Conservation (phyloP, 2,113 vertebrate genomes). For the Lepidiolamprologus cunningtoni region DNA sequence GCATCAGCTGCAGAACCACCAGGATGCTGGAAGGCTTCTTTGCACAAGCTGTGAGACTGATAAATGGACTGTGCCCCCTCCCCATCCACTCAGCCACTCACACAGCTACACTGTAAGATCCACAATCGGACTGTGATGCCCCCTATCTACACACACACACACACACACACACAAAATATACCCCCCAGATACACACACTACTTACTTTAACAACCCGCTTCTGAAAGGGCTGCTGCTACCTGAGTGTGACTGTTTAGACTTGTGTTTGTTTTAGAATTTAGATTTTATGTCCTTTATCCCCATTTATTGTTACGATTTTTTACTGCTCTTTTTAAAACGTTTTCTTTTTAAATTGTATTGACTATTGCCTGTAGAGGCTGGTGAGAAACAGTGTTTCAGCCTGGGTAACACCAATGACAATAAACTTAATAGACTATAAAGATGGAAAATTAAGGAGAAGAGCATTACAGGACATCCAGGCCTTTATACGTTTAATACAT, state of each 20-base stretch:
- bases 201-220: neutral
- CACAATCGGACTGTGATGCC: neutral
- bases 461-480: neutral
- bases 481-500: neutral
- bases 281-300: neutral
- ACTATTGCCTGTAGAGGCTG: neutral
- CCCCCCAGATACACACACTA: neutral
- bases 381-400: neutral
- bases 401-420: neutral
- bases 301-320: neutral
- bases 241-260: neutral
- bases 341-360: neutral
- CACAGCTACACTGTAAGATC: accelerated
- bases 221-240: neutral
- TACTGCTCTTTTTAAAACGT: neutral
- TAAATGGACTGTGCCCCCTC: neutral
- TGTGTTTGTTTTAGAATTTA: neutral
- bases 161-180: neutral
- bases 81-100: neutral
- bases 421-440: neutral
- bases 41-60: neutral
- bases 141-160: neutral
- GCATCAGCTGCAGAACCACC: neutral
- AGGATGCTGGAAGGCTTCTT: neutral
- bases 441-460: neutral